These are phyloP conservation scores for Dreissena polymorpha DNA, from an alignment of 1,140 invertebrate species.

Conservation along the genomic window DNA sequence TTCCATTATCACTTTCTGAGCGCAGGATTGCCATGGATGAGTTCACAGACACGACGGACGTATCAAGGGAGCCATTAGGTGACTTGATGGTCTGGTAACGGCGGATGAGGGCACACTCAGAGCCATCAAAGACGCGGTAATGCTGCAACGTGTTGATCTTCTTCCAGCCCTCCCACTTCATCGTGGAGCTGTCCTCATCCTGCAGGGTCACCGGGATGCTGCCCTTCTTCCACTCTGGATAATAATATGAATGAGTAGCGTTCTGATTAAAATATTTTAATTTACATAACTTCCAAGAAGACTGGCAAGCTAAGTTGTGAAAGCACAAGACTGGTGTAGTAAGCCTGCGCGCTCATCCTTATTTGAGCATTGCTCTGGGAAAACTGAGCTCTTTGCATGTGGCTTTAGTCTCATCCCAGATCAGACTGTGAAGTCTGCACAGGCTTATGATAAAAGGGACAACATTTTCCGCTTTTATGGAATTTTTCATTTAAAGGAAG, in stretches of 20 bases:
- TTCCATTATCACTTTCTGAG: constrained; percentile 68
- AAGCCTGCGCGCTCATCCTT: too few species aligned
- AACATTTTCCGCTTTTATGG: too few species aligned
- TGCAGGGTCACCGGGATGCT: constrained; percentile 93
- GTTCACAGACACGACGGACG: constrained; percentile 69
- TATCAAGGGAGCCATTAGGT: constrained; percentile 73
- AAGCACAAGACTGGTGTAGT: background rate
- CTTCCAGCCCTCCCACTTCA: constrained; percentile 96
- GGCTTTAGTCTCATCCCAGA: too few species aligned
- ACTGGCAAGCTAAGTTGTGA: background rate
- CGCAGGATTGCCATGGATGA: constrained; percentile 69
- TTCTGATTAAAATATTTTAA: too few species aligned
- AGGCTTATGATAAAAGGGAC: too few species aligned
- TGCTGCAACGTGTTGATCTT: constrained; percentile 98
- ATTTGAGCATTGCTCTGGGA: too few species aligned
- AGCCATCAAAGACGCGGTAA: constrained; percentile 97
- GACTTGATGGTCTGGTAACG: constrained; percentile 86
- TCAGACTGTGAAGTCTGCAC: too few species aligned
- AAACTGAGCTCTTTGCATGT: too few species aligned
- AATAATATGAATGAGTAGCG: background rate
- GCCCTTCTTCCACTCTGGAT: constrained; percentile 85
- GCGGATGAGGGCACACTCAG: constrained; percentile 95
- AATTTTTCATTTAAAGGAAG: too few species aligned
- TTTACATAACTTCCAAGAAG: too few species aligned
- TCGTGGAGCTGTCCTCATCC: constrained; percentile 97